These are phyloP conservation scores for Cisticola juncidis DNA, from an alignment of 2,113 vertebrate genomes.

Conservation along the genomic window DNA sequence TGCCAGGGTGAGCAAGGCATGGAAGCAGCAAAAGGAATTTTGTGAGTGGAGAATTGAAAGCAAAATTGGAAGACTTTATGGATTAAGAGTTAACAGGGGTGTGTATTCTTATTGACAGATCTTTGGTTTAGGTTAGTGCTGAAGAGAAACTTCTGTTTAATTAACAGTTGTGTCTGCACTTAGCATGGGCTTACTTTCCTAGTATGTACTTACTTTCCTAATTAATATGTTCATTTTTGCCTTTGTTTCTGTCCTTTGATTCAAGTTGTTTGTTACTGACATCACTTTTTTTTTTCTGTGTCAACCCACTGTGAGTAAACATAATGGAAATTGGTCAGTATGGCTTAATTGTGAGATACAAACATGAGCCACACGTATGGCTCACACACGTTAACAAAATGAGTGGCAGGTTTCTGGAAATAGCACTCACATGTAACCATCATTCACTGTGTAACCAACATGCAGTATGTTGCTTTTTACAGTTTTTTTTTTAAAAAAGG, in stretches of 20 bases:
- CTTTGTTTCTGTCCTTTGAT: background rate
- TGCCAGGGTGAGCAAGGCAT: background rate
- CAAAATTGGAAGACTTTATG: background rate
- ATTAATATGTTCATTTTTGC: background rate
- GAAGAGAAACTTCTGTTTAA: background rate
- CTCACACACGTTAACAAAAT: background rate
- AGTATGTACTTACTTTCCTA: background rate
- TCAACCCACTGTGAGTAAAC: background rate
- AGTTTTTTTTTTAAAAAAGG: background rate
- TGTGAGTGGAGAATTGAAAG: background rate
- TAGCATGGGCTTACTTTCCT: background rate
- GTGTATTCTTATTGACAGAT: rapidly evolving
- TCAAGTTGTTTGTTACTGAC: background rate
- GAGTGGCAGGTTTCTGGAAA: background rate
- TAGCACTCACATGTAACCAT: background rate
- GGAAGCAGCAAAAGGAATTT: background rate
- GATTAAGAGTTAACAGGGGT: background rate
- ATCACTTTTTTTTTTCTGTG: background rate
- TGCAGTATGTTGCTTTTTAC: background rate
- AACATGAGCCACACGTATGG: background rate
- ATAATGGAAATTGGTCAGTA: background rate
- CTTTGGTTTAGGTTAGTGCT: background rate
- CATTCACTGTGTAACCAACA: background rate
- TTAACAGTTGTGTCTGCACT: background rate
- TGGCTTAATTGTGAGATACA: background rate